Base-by-base conservation (phyloP, 2,888 invertebrate genomes). In the Pantelozetes paolii region DNA sequence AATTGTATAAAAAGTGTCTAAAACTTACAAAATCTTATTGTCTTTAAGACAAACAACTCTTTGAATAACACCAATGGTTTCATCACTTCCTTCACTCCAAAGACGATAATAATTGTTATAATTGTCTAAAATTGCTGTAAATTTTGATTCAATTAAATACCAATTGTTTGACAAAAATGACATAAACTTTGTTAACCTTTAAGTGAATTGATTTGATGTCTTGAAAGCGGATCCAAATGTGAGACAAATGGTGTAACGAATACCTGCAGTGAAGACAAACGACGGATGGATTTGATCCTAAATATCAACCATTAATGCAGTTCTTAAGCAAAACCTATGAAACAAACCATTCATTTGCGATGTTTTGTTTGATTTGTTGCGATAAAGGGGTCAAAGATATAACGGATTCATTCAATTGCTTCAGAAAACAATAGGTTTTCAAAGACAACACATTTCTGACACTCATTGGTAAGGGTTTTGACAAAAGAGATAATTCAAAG, bases 351-450 rank as follows among this genome's bases (percentile, higher is more conserved):
- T 67, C 67, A 20, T n/a, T 42, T 20, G 67, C 40, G 2, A 67
- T 67, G 67, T 67, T 67, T 67, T 67, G 67, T 42, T 67, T 67
- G 23, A 67, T 67, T 23, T 67, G 67, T 67, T 67, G 67, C 0
- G 40, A 42, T 8, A 67, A 23, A n/a, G 67, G 67, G 15, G 67
- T 42, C 20, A 67, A 62, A 3, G 13, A 67, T 23, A 67, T 6
- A 1, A 42, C 42, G 11, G 67, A 67, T 8, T 42, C 42, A 11
- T 40, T 40, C 13, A 23, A 40, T 67, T 36, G 20, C 23, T 67
- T 36, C 2, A 67, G 11, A 42, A 42, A 67, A 23, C 5, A 23
- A 36, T 23, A 67, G 1, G 1, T 42, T 23, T 42, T 67, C 5
- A 67, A 36, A 1, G 67, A 67, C 26, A 67, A 42, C 23, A 67